Evolutionary conservation across 1,140 invertebrate species (phyloP), one percentile per base, ranked within the genome.

Genomic region (Contarinia nasturtii): DNA sequence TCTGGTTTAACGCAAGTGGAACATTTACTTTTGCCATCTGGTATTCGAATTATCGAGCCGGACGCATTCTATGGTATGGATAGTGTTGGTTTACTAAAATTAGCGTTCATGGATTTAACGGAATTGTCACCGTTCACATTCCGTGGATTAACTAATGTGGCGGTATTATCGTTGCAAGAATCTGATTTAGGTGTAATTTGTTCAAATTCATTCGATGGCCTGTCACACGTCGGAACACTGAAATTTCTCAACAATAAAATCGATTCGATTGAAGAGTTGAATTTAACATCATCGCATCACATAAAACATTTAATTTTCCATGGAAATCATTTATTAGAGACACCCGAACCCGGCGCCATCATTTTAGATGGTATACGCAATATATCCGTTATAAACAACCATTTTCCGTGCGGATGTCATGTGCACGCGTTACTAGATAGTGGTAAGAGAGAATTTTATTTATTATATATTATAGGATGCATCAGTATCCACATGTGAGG

Each of bases 181-280:
- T 85, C 82, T 12, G 84, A 87, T 59, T 59, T 87, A 7, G 83
- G 83, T 0, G 64, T 79, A 1, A 74, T 86, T 33, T 70, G 74
- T 33, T 68, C 73, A 0, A 75, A 79, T 27, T 80, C 80, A 0
- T 88, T 86, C 53, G 72, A 76, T 11, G 81, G 80, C 1, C 63
- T 86, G 3, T 65, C 68, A 5, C 71, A 74, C 50, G 75, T 86
- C 2, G 75, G 77, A 12, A 73, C 66, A 34, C 58, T 88, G 2
- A 81, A 84, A 54, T 72, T 86, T 45, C 61, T 82, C 5, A 86
- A 86, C 57, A 86, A 86, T 58, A 87, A 87, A 58, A 83, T 88
- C 44, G 84, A 88, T 51, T 71, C 73, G 0, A 76, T 87, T 15
- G 77, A 84, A 54, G 76, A 79, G 52, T 61, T 87, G 0, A 72